Evolutionary conservation across 2,113 vertebrate genomes (phyloP).

Genomic region (Neolamprologus devosi): DNA sequence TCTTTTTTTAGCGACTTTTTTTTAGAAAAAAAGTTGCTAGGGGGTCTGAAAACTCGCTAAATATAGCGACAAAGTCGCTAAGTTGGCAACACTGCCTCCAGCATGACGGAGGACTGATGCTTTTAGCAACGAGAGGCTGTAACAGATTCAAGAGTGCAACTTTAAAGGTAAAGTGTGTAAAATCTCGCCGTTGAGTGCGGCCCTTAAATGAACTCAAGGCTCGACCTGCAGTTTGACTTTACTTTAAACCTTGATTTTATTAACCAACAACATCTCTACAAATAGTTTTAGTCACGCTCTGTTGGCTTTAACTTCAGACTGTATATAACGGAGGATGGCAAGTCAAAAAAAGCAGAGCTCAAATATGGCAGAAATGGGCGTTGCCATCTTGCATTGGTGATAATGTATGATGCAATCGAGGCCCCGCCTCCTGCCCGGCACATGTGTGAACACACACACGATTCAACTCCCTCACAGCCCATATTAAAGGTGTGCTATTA

Average conservation of each 20-base stretch:
- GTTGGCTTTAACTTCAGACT: not conserved
- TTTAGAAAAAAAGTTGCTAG: no score
- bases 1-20: no score
- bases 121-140: not conserved
- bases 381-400: not conserved
- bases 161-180: not conserved
- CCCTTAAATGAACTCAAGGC: not conserved
- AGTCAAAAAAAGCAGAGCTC: not conserved
- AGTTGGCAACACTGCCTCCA: not conserved
- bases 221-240: not conserved
- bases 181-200: rapidly evolving
- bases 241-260: not conserved
- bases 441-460: not conserved
- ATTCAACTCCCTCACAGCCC: not conserved
- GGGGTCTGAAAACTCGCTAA: no score
- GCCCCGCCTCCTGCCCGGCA: not conserved
- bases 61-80: no score
- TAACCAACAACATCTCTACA: rapidly evolving
- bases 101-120: not conserved
- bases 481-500: not conserved
- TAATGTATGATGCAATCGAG: not conserved
- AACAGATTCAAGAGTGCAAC: not conserved
- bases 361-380: not conserved
- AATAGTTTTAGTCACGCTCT: not conserved
- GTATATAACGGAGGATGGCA: rapidly evolving